These are phyloP conservation scores for Drosophila nigritarsus DNA, from an alignment of 2,888 invertebrate genomes.

Conservation along the genomic window DNA sequence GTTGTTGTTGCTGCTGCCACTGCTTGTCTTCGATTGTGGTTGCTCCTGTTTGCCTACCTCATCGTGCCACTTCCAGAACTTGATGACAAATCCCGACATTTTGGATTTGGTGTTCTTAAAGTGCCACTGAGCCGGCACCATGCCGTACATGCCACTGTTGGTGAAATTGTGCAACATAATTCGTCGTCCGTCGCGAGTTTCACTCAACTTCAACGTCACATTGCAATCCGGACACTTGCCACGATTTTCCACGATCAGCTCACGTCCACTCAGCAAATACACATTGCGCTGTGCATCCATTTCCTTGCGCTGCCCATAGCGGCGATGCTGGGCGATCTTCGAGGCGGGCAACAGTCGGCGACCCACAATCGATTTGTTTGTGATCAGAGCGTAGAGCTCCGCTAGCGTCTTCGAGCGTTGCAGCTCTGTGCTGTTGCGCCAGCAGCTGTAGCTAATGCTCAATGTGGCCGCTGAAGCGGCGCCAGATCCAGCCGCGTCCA, in stretches of 20 bases:
- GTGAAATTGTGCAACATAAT: slow-evolving; percentile 88
- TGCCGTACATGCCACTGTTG: slow-evolving; percentile 89
- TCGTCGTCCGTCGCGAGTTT: slow-evolving; percentile 86
- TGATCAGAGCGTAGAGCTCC: slow-evolving; percentile 85
- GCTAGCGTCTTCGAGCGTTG: slow-evolving; percentile 85
- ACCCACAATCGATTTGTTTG: slow-evolving; percentile 83
- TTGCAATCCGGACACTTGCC: slow-evolving; percentile 90
- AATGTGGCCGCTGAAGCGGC: slow-evolving; percentile 4
- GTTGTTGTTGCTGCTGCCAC: slow-evolving; percentile 24
- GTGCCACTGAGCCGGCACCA: slow-evolving; percentile 89
- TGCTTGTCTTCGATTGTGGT: slow-evolving; percentile 41
- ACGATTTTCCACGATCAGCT: slow-evolving; percentile 89
- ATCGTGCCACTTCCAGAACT: slow-evolving; percentile 92
- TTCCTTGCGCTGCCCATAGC: slow-evolving; percentile 87
- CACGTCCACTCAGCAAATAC: slow-evolving; percentile 87
- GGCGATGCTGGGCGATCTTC: slow-evolving; percentile 86
- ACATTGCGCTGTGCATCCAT: slow-evolving; percentile 87
- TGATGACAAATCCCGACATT: slow-evolving; percentile 91
- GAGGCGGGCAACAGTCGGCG: slow-evolving; percentile 82
- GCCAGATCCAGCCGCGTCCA: slow-evolving; percentile 81
- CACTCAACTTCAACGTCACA: slow-evolving; percentile 87
- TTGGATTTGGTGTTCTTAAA: slow-evolving; percentile 86
- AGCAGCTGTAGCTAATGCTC: slow-evolving; percentile 87
- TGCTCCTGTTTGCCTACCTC: slow-evolving; percentile 34
- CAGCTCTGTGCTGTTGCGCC: slow-evolving; percentile 87